Conservation (phyloP, 2,888 invertebrate genomes). For the Xanthorhoe spadicearia region DNA sequence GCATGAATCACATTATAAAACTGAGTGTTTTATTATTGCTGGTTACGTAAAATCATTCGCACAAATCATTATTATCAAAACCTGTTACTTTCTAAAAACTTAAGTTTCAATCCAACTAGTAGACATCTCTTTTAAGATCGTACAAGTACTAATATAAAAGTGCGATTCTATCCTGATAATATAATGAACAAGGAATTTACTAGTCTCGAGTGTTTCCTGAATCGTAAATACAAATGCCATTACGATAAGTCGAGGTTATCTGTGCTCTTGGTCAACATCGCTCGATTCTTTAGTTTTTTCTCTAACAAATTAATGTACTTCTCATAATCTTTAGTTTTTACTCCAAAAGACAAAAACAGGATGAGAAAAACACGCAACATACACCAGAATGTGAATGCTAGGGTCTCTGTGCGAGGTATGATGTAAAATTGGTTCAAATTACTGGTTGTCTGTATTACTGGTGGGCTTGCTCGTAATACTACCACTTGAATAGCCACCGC, state of each 20-base stretch:
- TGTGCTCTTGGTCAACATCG: not conserved
- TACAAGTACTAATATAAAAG: constrained; percentile 7
- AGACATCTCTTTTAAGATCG: not conserved
- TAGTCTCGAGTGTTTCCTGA: constrained; percentile 30
- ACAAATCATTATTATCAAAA: constrained; percentile 31
- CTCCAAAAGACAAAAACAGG: constrained; percentile 16
- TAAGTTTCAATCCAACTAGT: not conserved
- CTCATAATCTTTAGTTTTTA: constrained; percentile 28
- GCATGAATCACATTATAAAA: constrained; percentile 23
- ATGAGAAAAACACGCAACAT: constrained; percentile 26
- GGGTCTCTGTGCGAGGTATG: constrained; percentile 39
- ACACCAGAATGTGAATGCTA: constrained; percentile 38
- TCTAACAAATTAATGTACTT: not conserved
- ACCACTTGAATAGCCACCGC: constrained; percentile 18
- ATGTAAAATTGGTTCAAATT: constrained; percentile 53
- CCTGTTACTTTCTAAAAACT: constrained; percentile 37
- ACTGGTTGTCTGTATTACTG: constrained; percentile 45
- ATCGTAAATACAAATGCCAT: constrained; percentile 25
- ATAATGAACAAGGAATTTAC: constrained; percentile 17
- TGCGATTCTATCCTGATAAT: constrained; percentile 26
- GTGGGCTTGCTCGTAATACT: constrained; percentile 34
- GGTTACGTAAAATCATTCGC: constrained; percentile 34
- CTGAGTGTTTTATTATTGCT: constrained; percentile 15
- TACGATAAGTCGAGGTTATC: constrained; percentile 43
- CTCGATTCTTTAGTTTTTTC: not conserved